Evolutionary conservation across 2,797 vertebrate genomes (phyloP), one percentile per base, ranked within the genome.

Genomic region (Apogon talboti): DNA sequence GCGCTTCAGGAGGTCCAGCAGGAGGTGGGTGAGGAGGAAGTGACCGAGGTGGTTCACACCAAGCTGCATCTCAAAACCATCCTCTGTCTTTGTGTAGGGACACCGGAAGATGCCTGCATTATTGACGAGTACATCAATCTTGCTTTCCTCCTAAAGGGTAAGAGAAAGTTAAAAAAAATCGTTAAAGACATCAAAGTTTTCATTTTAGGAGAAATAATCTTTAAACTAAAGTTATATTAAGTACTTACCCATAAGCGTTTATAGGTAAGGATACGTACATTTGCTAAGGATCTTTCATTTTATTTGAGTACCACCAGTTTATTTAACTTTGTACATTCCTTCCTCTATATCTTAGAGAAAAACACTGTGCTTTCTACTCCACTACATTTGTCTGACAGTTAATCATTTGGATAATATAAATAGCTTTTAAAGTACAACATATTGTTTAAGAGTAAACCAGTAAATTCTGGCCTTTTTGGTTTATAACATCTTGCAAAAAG

Each of bases 21-120:
- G 94, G 64, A 97, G 95, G 71, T 94, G 80, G 43, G 96, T 98
- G 79, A 99, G 95, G 45, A 98, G 93, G 90, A 99, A 97, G 87
- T 98, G 97, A n/a, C 96, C 96, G 53, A 99, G 90, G 69, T 99
- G 97, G 77, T 99, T 99, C 66, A 99, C 96, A 0, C 95, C 96
- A 0, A 98, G 92, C 56, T 99, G 96, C 96, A 96, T 96, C 89
- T 98, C 96, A 82, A 98, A 98, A 1, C 96, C 96, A 7, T 98
- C 97, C 83, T 96, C 96, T 0, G 96, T 97, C 92, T 95, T 96
- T 57, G 83, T 89, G 78, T 98, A 97, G 0, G 97, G 97, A 82
- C 97, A 99, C 84, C 97, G 97, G 92, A 95, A 99, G 82, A 98
- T 3, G n/a, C 97, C 97, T 0, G 96, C 97, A 0, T 98, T 99